Base-by-base conservation (phyloP, 1,140 invertebrate genomes). In the Epicauta chinensis region DNA sequence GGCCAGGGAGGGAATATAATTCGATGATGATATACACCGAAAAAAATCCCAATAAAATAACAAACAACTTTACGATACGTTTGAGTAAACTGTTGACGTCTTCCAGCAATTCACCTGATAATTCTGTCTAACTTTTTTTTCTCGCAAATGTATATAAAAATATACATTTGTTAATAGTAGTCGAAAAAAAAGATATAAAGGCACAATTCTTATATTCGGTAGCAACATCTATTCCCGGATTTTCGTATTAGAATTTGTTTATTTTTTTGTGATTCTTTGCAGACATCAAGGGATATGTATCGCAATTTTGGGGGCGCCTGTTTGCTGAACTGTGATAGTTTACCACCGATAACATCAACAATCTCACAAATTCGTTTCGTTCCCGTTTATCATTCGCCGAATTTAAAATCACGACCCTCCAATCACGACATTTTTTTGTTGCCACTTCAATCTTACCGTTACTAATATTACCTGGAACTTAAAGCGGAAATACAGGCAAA, bases 271-370 rank as follows among this genome's bases (percentile, higher is more conserved):
- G 17, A 46, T 35, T 46, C 55, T 42, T 23, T 55, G 59, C 61
- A 63, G 61, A 63, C 61, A 57, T 63, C 59, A 46, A 51, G 57
- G 59, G 54, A 53, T 52, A 53, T 62, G 63, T 67, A 63, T 64
- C 63, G 62, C 60, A 62, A 59, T 65, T 64, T 64, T 50, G 4
- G 23, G 55, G 64, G 61, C 59, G 60, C 60, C 60, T 61, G 44
- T 31, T 43, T 47, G 53, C 56, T 54, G 49, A 53, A 63, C 61
- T 61, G 59, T 59, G 59, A 55, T 61, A 56, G 53, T 59, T 23
- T 23, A 23, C 61, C 50, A 59, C 53, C 58, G 66, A 68, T 68
- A 68, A 53, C 63, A 68, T 68, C 66, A 66, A 68, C 66, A 68
- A 68, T 68, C 66, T 66, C 51, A 48, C 46, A 57, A 23, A 23